phyloP scores from a whole-genome alignment of 2,797 vertebrate genomes.

The Xiphorhynchus erythropygius region DNA sequence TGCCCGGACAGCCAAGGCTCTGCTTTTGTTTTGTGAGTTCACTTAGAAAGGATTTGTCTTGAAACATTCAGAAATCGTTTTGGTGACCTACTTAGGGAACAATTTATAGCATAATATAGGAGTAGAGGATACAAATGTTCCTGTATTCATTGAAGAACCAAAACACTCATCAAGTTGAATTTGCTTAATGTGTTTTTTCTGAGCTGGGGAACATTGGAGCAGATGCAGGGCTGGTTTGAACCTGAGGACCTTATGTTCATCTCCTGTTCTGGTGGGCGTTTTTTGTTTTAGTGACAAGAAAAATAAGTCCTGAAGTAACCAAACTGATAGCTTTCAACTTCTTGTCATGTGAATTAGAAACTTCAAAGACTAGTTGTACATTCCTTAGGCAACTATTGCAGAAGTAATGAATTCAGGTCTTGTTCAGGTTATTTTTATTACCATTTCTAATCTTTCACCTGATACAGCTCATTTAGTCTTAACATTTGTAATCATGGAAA shows the following conservation, averaged over 20 bases:
- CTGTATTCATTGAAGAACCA: slow-evolving; percentile 49
- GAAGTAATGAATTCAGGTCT: slow-evolving; percentile 22
- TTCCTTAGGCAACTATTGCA: slow-evolving; percentile 38
- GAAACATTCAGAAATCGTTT: slow-evolving; percentile 15
- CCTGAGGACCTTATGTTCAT: slow-evolving; percentile 24
- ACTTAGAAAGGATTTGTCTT: not conserved
- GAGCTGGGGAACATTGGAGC: not conserved
- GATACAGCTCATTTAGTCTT: slow-evolving; percentile 20
- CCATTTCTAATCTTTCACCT: slow-evolving; percentile 9
- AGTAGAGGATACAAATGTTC: slow-evolving; percentile 31
- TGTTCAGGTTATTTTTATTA: slow-evolving; percentile 47
- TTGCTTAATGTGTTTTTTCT: slow-evolving; percentile 2
- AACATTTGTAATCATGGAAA: not conserved
- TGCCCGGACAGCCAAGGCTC: slow-evolving; percentile 38
- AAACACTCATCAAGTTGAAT: slow-evolving; percentile 40
- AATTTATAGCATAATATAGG: slow-evolving; percentile 54
- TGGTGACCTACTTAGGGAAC: slow-evolving; percentile 60
- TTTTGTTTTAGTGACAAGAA: slow-evolving; percentile 28
- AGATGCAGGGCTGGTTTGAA: slow-evolving; percentile 33
- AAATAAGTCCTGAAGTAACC: slow-evolving; percentile 33
- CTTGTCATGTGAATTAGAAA: slow-evolving; percentile 38
- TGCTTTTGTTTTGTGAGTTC: slow-evolving; percentile 12
- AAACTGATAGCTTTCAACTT: slow-evolving; percentile 43
- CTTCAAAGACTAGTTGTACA: slow-evolving; percentile 40
- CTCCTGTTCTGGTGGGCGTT: not conserved